Base-by-base conservation (phyloP, 2,888 invertebrate genomes). In the Agrotis ipsilon region DNA sequence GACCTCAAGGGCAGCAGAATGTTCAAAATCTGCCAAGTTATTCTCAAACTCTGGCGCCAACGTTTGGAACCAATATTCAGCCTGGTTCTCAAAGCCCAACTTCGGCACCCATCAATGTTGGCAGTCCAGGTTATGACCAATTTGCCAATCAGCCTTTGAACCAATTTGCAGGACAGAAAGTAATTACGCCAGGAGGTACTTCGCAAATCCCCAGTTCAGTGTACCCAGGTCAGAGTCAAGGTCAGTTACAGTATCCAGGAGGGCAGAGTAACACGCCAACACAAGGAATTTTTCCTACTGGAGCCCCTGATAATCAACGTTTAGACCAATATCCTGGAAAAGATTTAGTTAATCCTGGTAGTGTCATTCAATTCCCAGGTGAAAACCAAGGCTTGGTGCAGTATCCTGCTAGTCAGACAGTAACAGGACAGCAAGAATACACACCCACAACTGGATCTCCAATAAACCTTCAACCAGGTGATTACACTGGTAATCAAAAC, bases 101-200 rank as follows among this genome's bases (percentile, higher is more conserved):
- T n/a, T 43, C 49, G 0, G 39, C 19, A 2, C 62, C 65, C 1
- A 5, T 27, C 7, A 67, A 49, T 13, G n/a, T 7, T 21, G 46
- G 16, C 2, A 73, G 18, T 0, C 19, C 51, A 32, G 49, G 24
- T 16, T 66, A 64, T 21, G 13, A 32, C 0, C 64, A 69, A 51
- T n/a, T 43, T 43, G 13, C 16, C 5, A 58, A 69, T 11, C 71
- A 75, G n/a, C 63, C 51, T 11, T n/a, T 48, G 1, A 13, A 21
- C 6, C 79, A 75, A 72, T 51, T 74, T 68, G 39, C 45, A 19
- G 72, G 58, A 13, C 68, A 55, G 63, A 78, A 69, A 54, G 13
- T 62, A 7, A 45, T 55, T 11, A 18, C 21, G 9, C 24, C 75
- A 18, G 68, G 11, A 4, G 32, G 48, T 19, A 9, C 3, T 45